Evolutionary conservation across 2,888 invertebrate genomes (phyloP), one percentile per base, ranked within the genome.

Genomic region (Sericinus montela): DNA sequence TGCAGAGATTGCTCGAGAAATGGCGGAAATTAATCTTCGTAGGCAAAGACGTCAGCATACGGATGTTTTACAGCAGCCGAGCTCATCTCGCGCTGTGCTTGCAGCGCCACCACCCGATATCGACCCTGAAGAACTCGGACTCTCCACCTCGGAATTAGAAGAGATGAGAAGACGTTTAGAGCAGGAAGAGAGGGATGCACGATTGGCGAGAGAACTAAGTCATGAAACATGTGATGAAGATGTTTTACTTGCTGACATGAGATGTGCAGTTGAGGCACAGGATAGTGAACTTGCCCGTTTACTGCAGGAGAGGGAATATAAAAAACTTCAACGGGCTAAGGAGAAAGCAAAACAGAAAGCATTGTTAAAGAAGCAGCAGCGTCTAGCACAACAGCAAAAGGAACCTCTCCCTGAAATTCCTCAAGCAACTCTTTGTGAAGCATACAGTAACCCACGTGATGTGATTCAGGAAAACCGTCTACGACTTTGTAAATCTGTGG

Each of bases 241-340:
- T 57, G 73, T 73, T 7, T 56, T 88, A 9, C 53, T 87, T 16
- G 79, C 86, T 7, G 88, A 88, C 48, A 87, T 88, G 88, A 76
- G 75, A 52, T 86, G 77, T 65, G 88, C 88, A 1, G 88, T 88
- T 4, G 88, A 88, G 57, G 88, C 84, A n/a, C 88, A 88, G 45
- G 88, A 88, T 52, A 74, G 83, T 32, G 88, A 88, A 52, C 69
- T 88, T 0, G 88, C 88, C 0, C 62, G 87, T 32, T 59, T 88
- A 39, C 70, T 88, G 3, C 88, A 88, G 53, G 88, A 88, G 48
- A 62, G 88, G 48, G 88, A 88, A 56, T 88, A 88, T 53, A 88
- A 88, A 48, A 88, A 88, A 53, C 65, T 88, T 7, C 88, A 88
- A 54, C 63, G 81, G 50, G 88, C 88, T 14, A 88, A 88, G 56